Conservation (phyloP, 2,797 vertebrate species). For the Falco concolor region DNA sequence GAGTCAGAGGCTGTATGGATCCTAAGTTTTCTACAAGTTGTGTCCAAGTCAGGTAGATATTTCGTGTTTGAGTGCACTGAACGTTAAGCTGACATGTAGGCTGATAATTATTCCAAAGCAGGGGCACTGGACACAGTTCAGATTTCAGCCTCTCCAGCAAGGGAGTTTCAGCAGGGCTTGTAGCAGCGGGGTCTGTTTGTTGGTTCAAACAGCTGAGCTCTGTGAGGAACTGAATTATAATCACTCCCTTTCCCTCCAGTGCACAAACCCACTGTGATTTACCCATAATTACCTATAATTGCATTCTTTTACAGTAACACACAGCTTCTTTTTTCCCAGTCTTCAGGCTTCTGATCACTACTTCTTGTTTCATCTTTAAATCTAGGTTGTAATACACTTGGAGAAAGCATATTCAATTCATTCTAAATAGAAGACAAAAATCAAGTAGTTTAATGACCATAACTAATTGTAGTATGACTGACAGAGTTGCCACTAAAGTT, state of each 20-base stretch:
- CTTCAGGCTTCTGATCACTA: not conserved
- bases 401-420: not conserved
- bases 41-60: not conserved
- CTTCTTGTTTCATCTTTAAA: not conserved
- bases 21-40: not conserved
- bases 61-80: not conserved
- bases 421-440: not conserved
- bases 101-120: not conserved
- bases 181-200: not conserved
- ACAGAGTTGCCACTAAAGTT: not conserved
- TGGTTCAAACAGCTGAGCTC: not conserved
- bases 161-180: not conserved
- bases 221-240: not conserved
- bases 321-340: not conserved
- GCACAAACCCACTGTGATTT: not conserved
- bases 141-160: not conserved
- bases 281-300: not conserved
- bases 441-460: not conserved
- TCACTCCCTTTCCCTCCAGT: not conserved
- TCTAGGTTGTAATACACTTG: not conserved
- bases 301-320: not conserved
- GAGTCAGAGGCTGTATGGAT: not conserved
- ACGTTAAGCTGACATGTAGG: not conserved
- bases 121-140: not conserved
- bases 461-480: not conserved